phyloP scores from a whole-genome alignment of 2,113 vertebrate species.

The Pongo abelii region DNA sequence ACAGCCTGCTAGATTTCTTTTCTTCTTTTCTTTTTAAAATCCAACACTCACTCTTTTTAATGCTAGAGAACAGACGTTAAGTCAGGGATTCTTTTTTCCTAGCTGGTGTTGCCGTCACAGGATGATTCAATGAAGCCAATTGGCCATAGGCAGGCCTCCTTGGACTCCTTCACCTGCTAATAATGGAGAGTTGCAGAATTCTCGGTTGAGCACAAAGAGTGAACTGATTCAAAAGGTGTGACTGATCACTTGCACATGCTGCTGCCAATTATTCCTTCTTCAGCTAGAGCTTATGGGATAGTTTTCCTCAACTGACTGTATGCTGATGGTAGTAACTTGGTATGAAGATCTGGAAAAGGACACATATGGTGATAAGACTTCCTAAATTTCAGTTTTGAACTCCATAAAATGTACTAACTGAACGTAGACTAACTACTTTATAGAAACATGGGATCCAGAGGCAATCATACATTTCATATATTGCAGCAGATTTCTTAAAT shows the following conservation, averaged over 20 bases:
- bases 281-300: background rate
- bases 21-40: slow-evolving; percentile 49
- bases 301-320: background rate
- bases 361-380: background rate
- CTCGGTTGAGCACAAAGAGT: background rate
- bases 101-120: background rate
- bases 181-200: background rate
- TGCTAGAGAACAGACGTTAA: slow-evolving; percentile 53
- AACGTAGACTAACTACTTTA: background rate
- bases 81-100: slow-evolving; percentile 1
- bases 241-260: background rate
- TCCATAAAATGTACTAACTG: background rate
- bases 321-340: background rate
- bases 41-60: slow-evolving; percentile 6
- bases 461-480: background rate
- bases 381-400: background rate
- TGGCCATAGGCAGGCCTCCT: background rate
- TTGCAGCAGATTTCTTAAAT: background rate
- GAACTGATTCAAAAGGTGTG: background rate
- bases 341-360: background rate
- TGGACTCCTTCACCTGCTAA: slow-evolving; percentile 4
- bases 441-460: background rate
- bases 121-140: background rate
- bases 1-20: slow-evolving; percentile 24
- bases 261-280: background rate